Conservation (phyloP, 2,113 vertebrate genomes). For the Ifrita kowaldi region DNA sequence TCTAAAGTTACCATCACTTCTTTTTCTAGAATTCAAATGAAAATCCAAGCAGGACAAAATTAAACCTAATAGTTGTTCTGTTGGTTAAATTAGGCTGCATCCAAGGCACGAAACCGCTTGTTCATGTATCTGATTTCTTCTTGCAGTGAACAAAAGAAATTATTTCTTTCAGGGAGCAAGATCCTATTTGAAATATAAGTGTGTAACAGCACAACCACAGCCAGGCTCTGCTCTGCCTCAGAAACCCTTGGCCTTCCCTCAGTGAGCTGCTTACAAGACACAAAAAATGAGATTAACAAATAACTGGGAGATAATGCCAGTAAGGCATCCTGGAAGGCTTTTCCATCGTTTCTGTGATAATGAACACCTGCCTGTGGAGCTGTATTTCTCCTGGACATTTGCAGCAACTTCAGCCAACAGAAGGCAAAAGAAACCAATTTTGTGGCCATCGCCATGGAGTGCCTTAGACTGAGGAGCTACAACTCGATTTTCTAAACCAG, state of each 20-base stretch:
- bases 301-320: background rate
- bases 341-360: background rate
- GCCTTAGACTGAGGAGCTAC: background rate
- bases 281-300: background rate
- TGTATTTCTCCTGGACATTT: background rate
- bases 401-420: background rate
- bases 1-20: background rate
- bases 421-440: background rate
- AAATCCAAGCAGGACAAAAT: background rate
- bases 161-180: background rate
- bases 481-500: constrained; percentile 18
- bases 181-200: background rate
- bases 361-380: constrained; percentile 5
- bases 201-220: background rate
- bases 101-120: background rate
- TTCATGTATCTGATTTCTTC: background rate
- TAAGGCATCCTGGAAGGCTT: background rate
- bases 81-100: background rate
- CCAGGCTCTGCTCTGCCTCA: background rate
- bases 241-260: background rate
- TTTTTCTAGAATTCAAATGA: background rate
- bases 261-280: background rate
- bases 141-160: background rate
- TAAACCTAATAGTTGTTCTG: background rate
- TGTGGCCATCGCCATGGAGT: background rate